Percentiles rank a stretch among this genome's conserved stretches.
Evolutionary conservation across 2,113 vertebrate species (phyloP).

Genomic region (Todiramphus saurophagus): DNA sequence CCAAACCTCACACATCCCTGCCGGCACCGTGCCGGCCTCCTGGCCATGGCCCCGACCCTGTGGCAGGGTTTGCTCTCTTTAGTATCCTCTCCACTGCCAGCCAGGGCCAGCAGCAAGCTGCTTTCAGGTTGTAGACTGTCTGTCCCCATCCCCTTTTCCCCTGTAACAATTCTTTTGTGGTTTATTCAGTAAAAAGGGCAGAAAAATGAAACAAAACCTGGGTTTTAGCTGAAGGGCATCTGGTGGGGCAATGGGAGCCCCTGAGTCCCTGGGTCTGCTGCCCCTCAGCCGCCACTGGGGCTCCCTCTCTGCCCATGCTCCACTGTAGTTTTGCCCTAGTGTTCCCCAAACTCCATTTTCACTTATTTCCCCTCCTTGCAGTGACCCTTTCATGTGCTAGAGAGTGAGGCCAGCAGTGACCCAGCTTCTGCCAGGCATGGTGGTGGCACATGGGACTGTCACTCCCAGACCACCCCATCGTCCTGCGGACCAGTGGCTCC

Average conservation of each 20-base stretch:
- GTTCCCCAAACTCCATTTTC: neutral
- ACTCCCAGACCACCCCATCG: fast-evolving
- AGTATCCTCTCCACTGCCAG: neutral
- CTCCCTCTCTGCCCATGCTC: neutral
- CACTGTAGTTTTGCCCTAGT: neutral
- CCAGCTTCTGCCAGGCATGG: fast-evolving
- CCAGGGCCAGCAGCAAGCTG: neutral
- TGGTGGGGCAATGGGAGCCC: fast-evolving
- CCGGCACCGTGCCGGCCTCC: neutral
- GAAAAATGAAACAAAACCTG: neutral
- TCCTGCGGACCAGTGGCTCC: neutral
- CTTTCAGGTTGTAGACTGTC: neutral
- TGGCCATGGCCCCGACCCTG: fast-evolving
- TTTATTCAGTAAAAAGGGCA: neutral
- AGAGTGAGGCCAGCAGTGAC: fast-evolving
- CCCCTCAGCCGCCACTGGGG: neutral
- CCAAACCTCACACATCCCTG: neutral
- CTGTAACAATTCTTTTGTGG: neutral
- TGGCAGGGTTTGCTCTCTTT: neutral
- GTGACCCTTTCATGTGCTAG: fast-evolving
- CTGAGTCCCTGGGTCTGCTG: neutral
- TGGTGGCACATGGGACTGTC: fast-evolving
- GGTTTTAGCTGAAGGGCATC: neutral
- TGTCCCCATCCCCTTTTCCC: too few species aligned
- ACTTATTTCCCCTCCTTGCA: neutral